Evolutionary conservation across 2,797 vertebrate genomes (phyloP).

Genomic region (Dromococcyx pavoninus): DNA sequence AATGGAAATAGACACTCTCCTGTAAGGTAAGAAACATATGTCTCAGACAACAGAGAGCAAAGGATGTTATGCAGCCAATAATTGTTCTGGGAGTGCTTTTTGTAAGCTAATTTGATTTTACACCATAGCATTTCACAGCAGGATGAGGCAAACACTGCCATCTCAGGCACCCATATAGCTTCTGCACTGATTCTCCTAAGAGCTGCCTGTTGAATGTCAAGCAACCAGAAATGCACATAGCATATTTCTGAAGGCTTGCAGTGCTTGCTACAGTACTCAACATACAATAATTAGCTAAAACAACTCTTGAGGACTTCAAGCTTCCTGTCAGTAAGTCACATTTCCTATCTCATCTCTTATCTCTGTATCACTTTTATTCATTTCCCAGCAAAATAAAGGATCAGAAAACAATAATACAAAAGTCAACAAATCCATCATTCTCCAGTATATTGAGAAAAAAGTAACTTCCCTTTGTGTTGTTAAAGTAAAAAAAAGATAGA

Average conservation of each 20-base stretch:
- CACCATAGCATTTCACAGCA: background rate
- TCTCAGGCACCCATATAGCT: background rate
- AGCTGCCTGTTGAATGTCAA: background rate
- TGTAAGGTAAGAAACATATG: background rate
- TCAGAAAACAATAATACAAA: background rate
- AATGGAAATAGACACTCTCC: background rate
- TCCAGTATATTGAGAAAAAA: background rate
- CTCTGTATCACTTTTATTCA: background rate
- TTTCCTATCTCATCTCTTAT: background rate
- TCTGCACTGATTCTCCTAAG: background rate
- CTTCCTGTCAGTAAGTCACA: background rate
- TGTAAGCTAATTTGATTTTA: background rate
- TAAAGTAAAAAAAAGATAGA: background rate
- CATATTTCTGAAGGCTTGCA: background rate
- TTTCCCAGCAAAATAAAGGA: background rate
- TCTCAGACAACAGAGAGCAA: background rate
- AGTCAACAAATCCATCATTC: background rate
- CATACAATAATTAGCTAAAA: background rate
- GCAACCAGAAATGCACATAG: background rate
- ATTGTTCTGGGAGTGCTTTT: background rate
- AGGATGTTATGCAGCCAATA: background rate
- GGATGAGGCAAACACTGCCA: background rate
- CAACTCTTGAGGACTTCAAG: background rate
- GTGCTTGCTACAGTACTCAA: background rate
- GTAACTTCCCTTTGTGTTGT: background rate